Base-by-base conservation (phyloP, 2,888 invertebrate genomes). In the Ectemnius continuus region DNA sequence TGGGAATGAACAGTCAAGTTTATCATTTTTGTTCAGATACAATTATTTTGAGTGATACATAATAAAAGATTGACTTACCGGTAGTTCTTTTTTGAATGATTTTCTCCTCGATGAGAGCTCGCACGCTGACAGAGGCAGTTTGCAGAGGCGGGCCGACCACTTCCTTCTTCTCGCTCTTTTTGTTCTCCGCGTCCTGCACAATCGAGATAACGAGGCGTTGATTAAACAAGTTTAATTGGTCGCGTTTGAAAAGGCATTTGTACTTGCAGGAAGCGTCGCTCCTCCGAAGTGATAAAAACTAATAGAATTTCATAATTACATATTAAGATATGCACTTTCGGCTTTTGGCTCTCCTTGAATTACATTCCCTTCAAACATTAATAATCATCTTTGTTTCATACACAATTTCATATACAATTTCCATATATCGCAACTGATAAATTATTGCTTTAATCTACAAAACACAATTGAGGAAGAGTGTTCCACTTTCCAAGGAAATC, bases 41-140 rank as follows among this genome's bases (percentile, higher is more conserved):
- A 48, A 63, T 16, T 52, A 2, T 46, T 16, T 46, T 23, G 1
- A 4, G 14, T 18, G 14, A 5, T 18, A 11, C 6, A 8, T 36
- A 36, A 36, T 36, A 36, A 36, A 36, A 36, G 36, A 36, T 36
- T 36, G 36, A 76, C 82, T 71, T 79, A 91, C 91, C 94, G 58
- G 94, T 94, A 67, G 92, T 94, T 85, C 97, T 93, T 84, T 97
- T 96, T 89, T 96, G 97, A 84, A 97, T 97, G 81, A 97, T 97
- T 91, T 97, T 97, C 90, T 97, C 97, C 91, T 97, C 97, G 82
- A 97, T 97, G 60, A 97, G 93, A 11, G 97, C 97, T 73, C 97
- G 93, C 5, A 97, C 97, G 73, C 97, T 97, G 76, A 97, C 96
- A 80, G 97, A 97, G 5, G 97, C 97, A n/a, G 97, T 97, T 92